Evolutionary conservation across 2,797 vertebrate species (phyloP).

Genomic region (Sebastes hubbsi): DNA sequence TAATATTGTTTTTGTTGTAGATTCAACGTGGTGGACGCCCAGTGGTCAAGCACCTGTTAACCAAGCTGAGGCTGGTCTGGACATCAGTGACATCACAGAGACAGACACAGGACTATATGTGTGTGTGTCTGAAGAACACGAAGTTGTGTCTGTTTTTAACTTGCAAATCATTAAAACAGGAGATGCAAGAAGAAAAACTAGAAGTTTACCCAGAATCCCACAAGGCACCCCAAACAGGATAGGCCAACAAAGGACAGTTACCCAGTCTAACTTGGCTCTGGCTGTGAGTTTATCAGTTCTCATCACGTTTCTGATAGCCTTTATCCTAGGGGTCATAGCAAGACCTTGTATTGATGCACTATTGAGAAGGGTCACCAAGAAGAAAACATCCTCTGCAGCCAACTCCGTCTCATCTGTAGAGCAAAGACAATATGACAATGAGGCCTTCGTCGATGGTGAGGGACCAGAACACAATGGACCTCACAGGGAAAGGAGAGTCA

Average conservation of each 20-base stretch:
- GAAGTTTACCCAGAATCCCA: constrained; percentile 50
- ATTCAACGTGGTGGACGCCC: constrained; percentile 81
- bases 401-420: constrained; percentile 29
- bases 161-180: constrained; percentile 65
- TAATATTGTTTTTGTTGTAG: constrained; percentile 54
- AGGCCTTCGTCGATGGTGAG: constrained; percentile 75
- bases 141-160: constrained; percentile 70
- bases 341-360: constrained; percentile 85
- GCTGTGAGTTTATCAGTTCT: constrained; percentile 89
- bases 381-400: constrained; percentile 43
- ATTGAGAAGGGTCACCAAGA: constrained; percentile 67
- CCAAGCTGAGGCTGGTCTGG: constrained; percentile 63
- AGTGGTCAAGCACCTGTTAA: constrained; percentile 70
- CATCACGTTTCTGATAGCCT: constrained; percentile 89
- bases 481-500: constrained; percentile 76
- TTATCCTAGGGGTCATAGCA: constrained; percentile 86
- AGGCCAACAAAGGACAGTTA: not conserved
- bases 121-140: constrained; percentile 65
- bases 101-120: constrained; percentile 73
- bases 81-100: constrained; percentile 63
- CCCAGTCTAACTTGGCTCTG: constrained; percentile 73
- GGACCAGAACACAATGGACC: constrained; percentile 33
- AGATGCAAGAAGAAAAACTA: constrained; percentile 56
- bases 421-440: constrained; percentile 79
- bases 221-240: not conserved